Evolutionary conservation across 1,140 invertebrate species (phyloP).

Genomic region (Orchesella cincta): DNA sequence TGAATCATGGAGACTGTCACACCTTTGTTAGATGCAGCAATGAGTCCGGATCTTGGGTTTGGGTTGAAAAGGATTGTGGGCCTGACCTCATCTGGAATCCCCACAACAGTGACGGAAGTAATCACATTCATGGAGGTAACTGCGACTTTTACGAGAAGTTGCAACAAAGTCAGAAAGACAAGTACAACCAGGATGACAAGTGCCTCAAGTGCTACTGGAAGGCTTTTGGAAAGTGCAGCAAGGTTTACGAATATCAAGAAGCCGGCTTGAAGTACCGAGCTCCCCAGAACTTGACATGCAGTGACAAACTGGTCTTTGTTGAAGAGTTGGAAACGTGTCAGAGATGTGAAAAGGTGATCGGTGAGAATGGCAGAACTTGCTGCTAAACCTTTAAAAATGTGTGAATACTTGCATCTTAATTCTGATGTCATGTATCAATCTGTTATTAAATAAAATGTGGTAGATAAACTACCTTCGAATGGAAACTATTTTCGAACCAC

Average conservation of each 20-base stretch:
- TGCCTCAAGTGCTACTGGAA: conserved; percentile 8
- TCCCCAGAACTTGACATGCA: too few relatives aligned
- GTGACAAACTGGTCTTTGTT: background rate
- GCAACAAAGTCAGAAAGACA: background rate
- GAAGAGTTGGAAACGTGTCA: conserved; percentile 13
- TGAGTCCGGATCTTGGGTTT: background rate
- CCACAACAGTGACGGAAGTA: background rate
- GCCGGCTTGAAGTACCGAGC: too few relatives aligned
- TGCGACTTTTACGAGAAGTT: background rate
- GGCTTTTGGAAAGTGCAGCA: background rate
- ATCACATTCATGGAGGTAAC: background rate
- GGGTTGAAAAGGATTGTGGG: background rate
- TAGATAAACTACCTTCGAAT: too few relatives aligned
- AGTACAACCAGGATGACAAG: background rate
- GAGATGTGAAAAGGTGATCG: background rate
- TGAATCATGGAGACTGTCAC: background rate
- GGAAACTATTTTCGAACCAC: too few relatives aligned
- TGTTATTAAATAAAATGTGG: too few relatives aligned
- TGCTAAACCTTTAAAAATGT: too few relatives aligned
- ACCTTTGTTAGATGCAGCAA: background rate
- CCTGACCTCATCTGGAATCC: background rate
- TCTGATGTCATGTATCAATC: too few relatives aligned
- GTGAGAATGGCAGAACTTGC: background rate
- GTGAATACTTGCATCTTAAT: too few relatives aligned
- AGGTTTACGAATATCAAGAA: background rate